Base-by-base conservation (phyloP, 2,888 invertebrate genomes). In the Apomyelois bistriatella region DNA sequence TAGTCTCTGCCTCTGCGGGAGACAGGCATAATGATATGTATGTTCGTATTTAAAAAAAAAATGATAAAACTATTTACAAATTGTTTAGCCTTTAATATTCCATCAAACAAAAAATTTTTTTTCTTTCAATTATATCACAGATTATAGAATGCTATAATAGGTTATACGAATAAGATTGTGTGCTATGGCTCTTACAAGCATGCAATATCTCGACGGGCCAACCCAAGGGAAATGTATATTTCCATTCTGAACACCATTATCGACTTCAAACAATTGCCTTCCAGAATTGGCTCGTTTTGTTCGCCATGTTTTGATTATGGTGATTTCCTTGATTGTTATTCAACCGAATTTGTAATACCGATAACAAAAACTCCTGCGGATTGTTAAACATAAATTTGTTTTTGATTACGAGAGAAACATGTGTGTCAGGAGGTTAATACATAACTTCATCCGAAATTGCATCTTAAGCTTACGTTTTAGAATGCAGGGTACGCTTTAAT, bases 211-310 rank as follows among this genome's bases (percentile, higher is more conserved):
- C 59, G 52, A 32, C 49, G 46, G 50, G 43, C 53, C 1, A 15
- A 47, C 66, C 58, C 66, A 42, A 49, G 64, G 66, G 66, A 62
- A 65, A 61, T 64, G 60, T 63, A 53, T 56, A 61, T 62, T n/a
- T 57, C 55, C 56, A 55, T 58, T 49, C 46, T 43, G 51, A 51
- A 40, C 32, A 58, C 61, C 56, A 58, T 66, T 65, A 66, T 64
- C 62, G 60, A 59, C 59, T 56, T 55, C 50, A 62, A 59, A 64
- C 60, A 66, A 62, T 62, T 50, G 40, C 49, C 15, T 50, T 32
- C 16, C 37, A 38, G 41, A 43, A 58, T 58, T 55, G 59, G 54
- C 53, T 43, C 36, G 51, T 40, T 53, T 58, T 51, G 30, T 41
- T 41, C 12, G 30, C n/a, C 35, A 37, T 49, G 53, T 47, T 53